phyloP scores from a whole-genome alignment of 2,888 invertebrate genomes.

The Hypolimnas misippus region DNA sequence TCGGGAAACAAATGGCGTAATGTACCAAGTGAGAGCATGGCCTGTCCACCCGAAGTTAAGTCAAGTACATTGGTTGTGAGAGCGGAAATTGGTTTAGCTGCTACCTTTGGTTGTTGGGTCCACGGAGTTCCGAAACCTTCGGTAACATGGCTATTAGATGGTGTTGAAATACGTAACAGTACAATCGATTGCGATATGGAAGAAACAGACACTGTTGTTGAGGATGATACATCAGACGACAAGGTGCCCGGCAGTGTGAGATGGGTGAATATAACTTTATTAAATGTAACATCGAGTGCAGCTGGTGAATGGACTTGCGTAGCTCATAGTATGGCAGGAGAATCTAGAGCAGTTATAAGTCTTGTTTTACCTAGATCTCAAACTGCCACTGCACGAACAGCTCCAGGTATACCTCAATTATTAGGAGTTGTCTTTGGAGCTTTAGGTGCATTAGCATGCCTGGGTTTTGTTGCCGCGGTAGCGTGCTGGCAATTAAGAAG shows the following conservation, averaged over 20 bases:
- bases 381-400: constrained; percentile 91
- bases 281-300: constrained; percentile 91
- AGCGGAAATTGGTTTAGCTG: constrained; percentile 92
- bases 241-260: constrained; percentile 79
- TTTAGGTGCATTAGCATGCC: constrained; percentile 87
- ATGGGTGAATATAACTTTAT: constrained; percentile 93
- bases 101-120: constrained; percentile 91
- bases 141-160: constrained; percentile 92
- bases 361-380: constrained; percentile 82
- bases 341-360: constrained; percentile 85
- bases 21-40: constrained; percentile 89
- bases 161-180: constrained; percentile 78
- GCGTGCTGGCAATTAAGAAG: constrained; percentile 87
- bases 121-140: constrained; percentile 93
- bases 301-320: constrained; percentile 94
- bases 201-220: constrained; percentile 71
- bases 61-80: constrained; percentile 85
- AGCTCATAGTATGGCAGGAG: constrained; percentile 87
- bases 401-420: constrained; percentile 89
- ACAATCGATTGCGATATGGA: constrained; percentile 78
- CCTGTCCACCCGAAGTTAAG: constrained; percentile 90
- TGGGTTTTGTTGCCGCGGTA: constrained; percentile 84
- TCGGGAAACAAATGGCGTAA: constrained; percentile 90
- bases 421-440: constrained; percentile 89
- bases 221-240: constrained; percentile 70